Percentiles rank a stretch among this genome's conserved stretches.
Evolutionary conservation across 2,113 vertebrate genomes (phyloP).

Genomic region (Sebastes schlegelii): DNA sequence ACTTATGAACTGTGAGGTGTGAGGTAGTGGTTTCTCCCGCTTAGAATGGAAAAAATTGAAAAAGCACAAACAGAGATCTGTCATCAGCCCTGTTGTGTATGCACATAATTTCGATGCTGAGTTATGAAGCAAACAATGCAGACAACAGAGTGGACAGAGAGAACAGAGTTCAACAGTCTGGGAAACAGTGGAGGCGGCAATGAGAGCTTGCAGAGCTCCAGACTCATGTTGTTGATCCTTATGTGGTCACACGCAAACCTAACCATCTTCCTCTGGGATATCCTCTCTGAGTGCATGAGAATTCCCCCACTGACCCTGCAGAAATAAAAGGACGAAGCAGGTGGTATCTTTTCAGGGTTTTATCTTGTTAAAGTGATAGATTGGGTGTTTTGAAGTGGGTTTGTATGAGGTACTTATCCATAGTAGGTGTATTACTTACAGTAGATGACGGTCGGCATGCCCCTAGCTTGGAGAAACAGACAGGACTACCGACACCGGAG

Average conservation of each 20-base stretch:
- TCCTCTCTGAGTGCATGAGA: slow-evolving; percentile 55
- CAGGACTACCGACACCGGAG: too few relatives aligned
- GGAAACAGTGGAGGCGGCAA: slow-evolving; percentile 47
- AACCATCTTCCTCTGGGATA: slow-evolving; percentile 69
- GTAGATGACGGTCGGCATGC: too few relatives aligned
- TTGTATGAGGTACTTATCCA: too few relatives aligned
- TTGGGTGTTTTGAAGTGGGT: too few relatives aligned
- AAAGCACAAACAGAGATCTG: slow-evolving; percentile 44
- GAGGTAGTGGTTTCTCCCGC: slow-evolving; percentile 51
- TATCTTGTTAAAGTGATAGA: background rate
- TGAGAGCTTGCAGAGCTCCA: slow-evolving; percentile 47
- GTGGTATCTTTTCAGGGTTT: slow-evolving; percentile 49
- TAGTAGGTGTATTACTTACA: too few relatives aligned
- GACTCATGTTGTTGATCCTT: slow-evolving; percentile 74
- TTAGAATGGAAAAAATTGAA: slow-evolving; percentile 51
- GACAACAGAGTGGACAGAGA: slow-evolving; percentile 11
- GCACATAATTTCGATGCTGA: slow-evolving; percentile 30
- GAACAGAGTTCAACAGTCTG: slow-evolving; percentile 37
- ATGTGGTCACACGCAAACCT: slow-evolving; percentile 72
- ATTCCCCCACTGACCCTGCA: slow-evolving; percentile 67
- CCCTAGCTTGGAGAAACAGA: too few relatives aligned
- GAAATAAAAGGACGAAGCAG: slow-evolving; percentile 54
- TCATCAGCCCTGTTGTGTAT: slow-evolving; percentile 45
- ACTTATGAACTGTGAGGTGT: slow-evolving; percentile 58
- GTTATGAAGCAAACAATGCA: slow-evolving; percentile 58